Evolutionary conservation across 2,113 vertebrate species (phyloP), one percentile per base, ranked within the genome.

Genomic region (Xiphias gladius): DNA sequence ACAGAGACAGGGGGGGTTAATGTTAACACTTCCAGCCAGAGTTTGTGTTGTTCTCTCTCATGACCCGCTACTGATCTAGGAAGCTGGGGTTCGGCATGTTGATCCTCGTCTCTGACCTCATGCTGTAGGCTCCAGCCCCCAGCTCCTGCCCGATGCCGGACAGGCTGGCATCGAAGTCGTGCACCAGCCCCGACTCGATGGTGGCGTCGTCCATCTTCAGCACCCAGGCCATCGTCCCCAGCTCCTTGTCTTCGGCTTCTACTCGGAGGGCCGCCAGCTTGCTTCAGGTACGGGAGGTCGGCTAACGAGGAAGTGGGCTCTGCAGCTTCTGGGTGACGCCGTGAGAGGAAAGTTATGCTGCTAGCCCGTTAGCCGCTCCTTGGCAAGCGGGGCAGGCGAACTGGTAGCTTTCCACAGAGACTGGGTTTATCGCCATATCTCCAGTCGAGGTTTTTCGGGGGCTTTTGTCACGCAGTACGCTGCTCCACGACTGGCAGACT

Each of bases 141-240:
- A 98, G 95, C 95, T 98, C 97, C 93, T 98, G 97, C 66, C 97
- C 97, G 91, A 98, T 97, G 83, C 97, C 97, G 65, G 97, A 97
- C 64, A 98, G 95, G 72, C 97, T 98, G 92, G 97, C 96, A 90
- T 98, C 97, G 93, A 98, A 98, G 91, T 98, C 97, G 91, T 98
- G 97, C 93, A 97, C 97, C 92, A 98, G 95, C 85, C 97, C 97
- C 11, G 97, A 97, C 95, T 98, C 97, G 87, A 98, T 97, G 73
- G 88, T 83, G 92, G 96, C 97, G 86, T 98, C 97, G 89, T 97
- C 97, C 97, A 98, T 98, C 96, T 97, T 98, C 95, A 98, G 95
- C 89, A 97, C 97, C 97, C 97, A 97, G 94, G 97, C 96, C 97
- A 98, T 97, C 58, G 95, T 94, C 72, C 93, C 95, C 73, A 96